Evolutionary conservation across 2,797 vertebrate species (phyloP), one percentile per base, ranked within the genome.

Genomic region (Sebastes hubbsi): DNA sequence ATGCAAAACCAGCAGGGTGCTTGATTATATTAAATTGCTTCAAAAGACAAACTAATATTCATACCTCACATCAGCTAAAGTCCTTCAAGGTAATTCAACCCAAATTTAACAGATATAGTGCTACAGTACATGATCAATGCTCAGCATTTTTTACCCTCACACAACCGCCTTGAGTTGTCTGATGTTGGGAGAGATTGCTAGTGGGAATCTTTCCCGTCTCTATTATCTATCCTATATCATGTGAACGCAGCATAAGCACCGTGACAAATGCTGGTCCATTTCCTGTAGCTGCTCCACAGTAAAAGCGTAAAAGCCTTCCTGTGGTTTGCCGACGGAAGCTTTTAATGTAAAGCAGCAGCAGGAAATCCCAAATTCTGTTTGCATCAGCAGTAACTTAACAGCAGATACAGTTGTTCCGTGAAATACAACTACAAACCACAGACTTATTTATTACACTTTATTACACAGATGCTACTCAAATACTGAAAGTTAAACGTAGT

Each of bases 291-390:
- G 32, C 66, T 79, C 70, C 66, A 83, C 30, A 82, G 25, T 72
- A 68, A 83, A 65, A 59, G 54, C 78, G 65, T 77, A 54, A 85
- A 84, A 58, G 74, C 71, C 29, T 87, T 74, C 29, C 54, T 81
- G 83, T 75, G 84, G 87, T 84, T 75, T 77, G 27, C 59, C 10
- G 49, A 72, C 75, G 34, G 72, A 75, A 66, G 34, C 55, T 64
- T 77, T 83, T 49, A 61, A 74, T 30, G 34, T 27, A 22, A 52
- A 60, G 38, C 30, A 67, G 75, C 27, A 52, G 60, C 22, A 61
- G 46, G 5, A 56, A 63, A 69, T 54, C 38, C 6, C 38, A 42
- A 42, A 46, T 46, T 30, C 22, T 65, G 36, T 59, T 66, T 54
- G 25, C 70, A 29, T 78, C 65, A 34, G 61, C 74, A 67, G 42